Evolutionary conservation across 2,888 invertebrate genomes (phyloP), one percentile per base, ranked within the genome.

Genomic region (Chydorus sphaericus): DNA sequence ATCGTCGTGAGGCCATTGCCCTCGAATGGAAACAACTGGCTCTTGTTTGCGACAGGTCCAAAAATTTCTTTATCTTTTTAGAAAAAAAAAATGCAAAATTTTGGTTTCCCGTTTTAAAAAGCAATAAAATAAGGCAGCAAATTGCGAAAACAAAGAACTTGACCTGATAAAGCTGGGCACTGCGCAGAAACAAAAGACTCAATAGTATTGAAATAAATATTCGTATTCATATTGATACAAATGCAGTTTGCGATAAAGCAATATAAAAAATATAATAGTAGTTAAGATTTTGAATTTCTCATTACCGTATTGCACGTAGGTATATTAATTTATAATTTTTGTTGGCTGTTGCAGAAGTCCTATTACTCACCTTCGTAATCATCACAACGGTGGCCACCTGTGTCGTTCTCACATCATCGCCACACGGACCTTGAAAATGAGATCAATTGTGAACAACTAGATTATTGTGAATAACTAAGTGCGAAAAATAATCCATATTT

Each of bases 1-100:
- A 89, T 66, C 75, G 82, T 54, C 74, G 82, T 54, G 88, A 90
- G 64, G 76, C 81, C 51, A 83, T 85, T 59, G 85, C 85, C 65
- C 71, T 85, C 55, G 90, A 91, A 68, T 91, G 90, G 90, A 85
- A 81, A 63, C 80, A 80, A 64, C 71, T 85, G 59, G 88, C 90
- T 1, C 78, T 89, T 54, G 88, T 91, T 14, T 79, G 88, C 58
- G 91, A 91, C 68, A 76, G 84, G 37, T 78, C 28, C 31, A 20
- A n/a, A n/a, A 18, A 38, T 38, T 38, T 38, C 20, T 37, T 37
- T 37, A 18, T 29, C 29, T 16, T n/a, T 50, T 28, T 33, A 33
- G 33, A 33, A 14, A 33, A 14, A 8, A 8, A 33, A 8, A 33
- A 11, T 39, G 7, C 18, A 39, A 10, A 11, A 11, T 44, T 23